Evolutionary conservation across 2,797 vertebrate genomes (phyloP), one percentile per base, ranked within the genome.

Genomic region (Leptodactylus fallax): DNA sequence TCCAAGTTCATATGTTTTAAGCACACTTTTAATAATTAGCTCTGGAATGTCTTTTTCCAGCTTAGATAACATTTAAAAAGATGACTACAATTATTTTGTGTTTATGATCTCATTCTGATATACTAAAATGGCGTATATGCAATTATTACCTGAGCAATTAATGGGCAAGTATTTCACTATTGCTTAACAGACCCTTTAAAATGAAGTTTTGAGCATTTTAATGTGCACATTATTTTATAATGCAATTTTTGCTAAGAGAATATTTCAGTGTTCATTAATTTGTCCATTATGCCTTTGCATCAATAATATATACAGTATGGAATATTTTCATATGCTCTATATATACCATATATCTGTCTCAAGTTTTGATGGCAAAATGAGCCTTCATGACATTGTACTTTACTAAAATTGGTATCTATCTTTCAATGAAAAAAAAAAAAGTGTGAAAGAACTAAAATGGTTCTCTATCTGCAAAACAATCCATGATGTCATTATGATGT

Each of bases 1-100:
- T 74, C 49, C 58, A 86, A 56, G 81, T 82, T 77, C 60, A 61
- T 77, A 51, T 69, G 53, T 74, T 82, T 81, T 78, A 82, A 76
- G 79, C 8, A 82, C 69, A 78, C 67, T 78, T 87, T 36, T 60
- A 12, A n/a, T 51, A 65, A 81, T 85, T 81, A 86, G 3, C 36
- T 81, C 45, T 49, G 49, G 74, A 27, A 45, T 63, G 56, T 47
- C 10, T 72, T 81, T 81, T 79, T 13, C 47, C 16, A 47, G 65
- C 45, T 74, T 67, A 56, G 61, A 23, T 71, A 67, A 80, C 51
- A 67, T 71, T 69, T 72, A 56, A 63, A 56, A 86, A 56, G 36
- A 78, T 56, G 21, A 51, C 25, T 67, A 79, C 55, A 86, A 55
- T 49, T 58, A 69, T 72, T 55, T 58, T 47, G 16, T 56, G 58